Evolutionary conservation across 1,140 invertebrate genomes (phyloP).

Genomic region (Mylabris phalerata): DNA sequence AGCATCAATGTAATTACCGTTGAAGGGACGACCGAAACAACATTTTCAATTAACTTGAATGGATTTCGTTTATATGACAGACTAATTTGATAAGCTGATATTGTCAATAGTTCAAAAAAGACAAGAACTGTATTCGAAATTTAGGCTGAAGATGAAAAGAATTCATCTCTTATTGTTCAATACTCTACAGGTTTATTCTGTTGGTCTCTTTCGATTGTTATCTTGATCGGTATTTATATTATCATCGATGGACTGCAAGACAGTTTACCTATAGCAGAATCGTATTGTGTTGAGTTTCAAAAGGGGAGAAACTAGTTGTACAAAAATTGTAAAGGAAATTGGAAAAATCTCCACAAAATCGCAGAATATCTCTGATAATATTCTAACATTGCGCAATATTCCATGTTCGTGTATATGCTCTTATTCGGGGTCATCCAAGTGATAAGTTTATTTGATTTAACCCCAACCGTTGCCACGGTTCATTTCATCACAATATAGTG

Average conservation of each 20-base stretch:
- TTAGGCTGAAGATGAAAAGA: too few species aligned
- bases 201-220: too few species aligned
- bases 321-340: conserved; percentile 23
- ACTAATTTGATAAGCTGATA: too few species aligned
- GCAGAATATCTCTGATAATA: conserved; percentile 12
- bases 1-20: too few species aligned
- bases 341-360: conserved; percentile 25
- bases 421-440: not conserved
- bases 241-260: conserved; percentile 7
- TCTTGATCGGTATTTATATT: conserved; percentile 1
- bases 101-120: too few species aligned
- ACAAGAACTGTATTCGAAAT: too few species aligned
- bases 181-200: too few species aligned
- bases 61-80: not conserved
- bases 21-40: not conserved
- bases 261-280: conserved; percentile 1
- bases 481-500: conserved; percentile 11
- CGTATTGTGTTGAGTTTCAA: conserved; percentile 4
- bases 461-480: conserved; percentile 5
- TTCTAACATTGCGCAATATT: conserved; percentile 10
- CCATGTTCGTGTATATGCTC: too few species aligned
- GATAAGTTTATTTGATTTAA: conserved; percentile 22
- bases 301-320: conserved; percentile 1
- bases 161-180: too few species aligned
- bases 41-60: not conserved